Percentiles rank a stretch among this genome's conserved stretches.
Conservation (phyloP, 2,888 invertebrate genomes). For the Drosophila borborema region DNA sequence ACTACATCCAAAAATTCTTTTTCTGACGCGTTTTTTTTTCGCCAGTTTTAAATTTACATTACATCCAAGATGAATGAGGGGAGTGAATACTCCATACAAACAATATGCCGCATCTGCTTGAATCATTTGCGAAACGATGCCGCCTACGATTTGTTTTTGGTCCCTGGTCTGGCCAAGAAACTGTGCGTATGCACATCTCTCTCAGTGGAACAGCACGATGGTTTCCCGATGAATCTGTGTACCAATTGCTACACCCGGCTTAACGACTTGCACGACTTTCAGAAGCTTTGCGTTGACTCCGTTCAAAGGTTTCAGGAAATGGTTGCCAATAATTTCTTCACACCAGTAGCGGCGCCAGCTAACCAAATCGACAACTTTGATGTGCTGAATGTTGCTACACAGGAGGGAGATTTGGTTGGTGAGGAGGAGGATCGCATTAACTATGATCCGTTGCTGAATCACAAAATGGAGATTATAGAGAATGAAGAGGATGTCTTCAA, state of each 20-base stretch:
- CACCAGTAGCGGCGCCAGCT: conserved; percentile 4
- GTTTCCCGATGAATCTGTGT: conserved; percentile 81
- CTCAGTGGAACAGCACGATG: conserved; percentile 79
- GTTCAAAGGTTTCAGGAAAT: conserved; percentile 75
- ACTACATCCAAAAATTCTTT: conserved; percentile 21
- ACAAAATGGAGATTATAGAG: conserved; percentile 81
- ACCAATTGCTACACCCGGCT: conserved; percentile 75
- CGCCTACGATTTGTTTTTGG: conserved; percentile 70
- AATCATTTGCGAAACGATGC: conserved; percentile 67
- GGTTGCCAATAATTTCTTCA: conserved; percentile 57
- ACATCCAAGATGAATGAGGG: conserved; percentile 56
- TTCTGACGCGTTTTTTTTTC: conserved; percentile 44
- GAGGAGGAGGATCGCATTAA: conserved; percentile 80
- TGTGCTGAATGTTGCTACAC: conserved; percentile 53
- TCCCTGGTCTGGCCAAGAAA: conserved; percentile 80
- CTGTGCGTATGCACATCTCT: conserved; percentile 80
- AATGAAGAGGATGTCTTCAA: conserved; percentile 83
- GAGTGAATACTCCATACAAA: conserved; percentile 64
- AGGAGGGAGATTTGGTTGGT: conserved; percentile 56
- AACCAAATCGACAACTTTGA: conserved; percentile 65
- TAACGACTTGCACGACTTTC: conserved; percentile 81
- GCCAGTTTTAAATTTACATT: conserved; percentile 8
- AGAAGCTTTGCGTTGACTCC: conserved; percentile 78
- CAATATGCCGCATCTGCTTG: conserved; percentile 83
- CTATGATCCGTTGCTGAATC: conserved; percentile 80